Evolutionary conservation across 1,140 invertebrate genomes (phyloP).

Genomic region (Popillia japonica): DNA sequence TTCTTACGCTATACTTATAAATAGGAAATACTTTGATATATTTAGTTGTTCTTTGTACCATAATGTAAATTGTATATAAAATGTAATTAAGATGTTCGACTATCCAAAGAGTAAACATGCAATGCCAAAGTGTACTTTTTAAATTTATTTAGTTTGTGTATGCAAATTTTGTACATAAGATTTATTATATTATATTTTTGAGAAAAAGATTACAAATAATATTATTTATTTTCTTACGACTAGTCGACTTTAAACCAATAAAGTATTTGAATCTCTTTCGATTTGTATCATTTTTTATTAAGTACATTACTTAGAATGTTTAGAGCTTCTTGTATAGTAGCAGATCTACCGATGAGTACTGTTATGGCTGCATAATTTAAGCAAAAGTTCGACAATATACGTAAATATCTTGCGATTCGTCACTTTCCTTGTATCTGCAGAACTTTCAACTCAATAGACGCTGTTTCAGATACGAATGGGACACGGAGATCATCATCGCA

Average conservation of each 20-base stretch:
- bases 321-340: no score
- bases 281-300: slow-evolving; percentile 37
- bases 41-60: neutral
- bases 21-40: slow-evolving; percentile 5
- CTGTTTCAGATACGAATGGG: no score
- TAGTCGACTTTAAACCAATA: neutral
- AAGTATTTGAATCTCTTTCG: neutral
- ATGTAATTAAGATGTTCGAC: neutral
- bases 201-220: neutral
- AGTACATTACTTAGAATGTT: slow-evolving; percentile 45
- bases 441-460: no score
- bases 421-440: no score
- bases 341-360: no score
- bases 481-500: no score
- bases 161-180: slow-evolving; percentile 26
- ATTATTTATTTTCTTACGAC: slow-evolving; percentile 22
- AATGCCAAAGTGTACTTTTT: slow-evolving; percentile 32
- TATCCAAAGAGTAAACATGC: slow-evolving; percentile 12
- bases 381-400: no score
- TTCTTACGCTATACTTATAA: neutral
- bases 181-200: slow-evolving; percentile 5
- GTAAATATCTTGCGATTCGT: no score
- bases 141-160: neutral
- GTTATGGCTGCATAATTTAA: no score
- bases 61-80: slow-evolving; percentile 31